These are phyloP conservation scores for Ptilodon capucinus DNA, from an alignment of 2,888 invertebrate genomes.

Conservation along the genomic window DNA sequence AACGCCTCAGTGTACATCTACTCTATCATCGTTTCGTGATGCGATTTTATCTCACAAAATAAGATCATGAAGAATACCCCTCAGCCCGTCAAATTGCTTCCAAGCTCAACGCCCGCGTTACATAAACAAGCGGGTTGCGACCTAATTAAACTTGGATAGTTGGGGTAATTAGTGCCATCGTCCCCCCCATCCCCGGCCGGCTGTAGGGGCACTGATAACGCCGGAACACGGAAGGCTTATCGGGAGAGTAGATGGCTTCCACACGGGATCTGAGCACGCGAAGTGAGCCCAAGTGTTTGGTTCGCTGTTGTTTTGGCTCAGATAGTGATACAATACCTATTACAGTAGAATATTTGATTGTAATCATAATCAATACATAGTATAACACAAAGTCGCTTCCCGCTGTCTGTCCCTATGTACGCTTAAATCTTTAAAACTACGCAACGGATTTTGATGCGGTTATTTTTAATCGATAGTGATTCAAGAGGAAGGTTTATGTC, in stretches of 20 bases:
- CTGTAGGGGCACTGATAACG: slow-evolving; percentile 34
- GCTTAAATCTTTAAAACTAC: too few relatives aligned
- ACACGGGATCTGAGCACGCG: slow-evolving; percentile 35
- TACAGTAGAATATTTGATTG: background rate
- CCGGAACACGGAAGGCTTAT: slow-evolving; percentile 44
- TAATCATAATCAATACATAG: too few relatives aligned
- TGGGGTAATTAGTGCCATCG: slow-evolving; percentile 44
- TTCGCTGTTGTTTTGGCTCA: slow-evolving; percentile 11
- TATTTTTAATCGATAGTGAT: too few relatives aligned
- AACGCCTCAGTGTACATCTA: too few relatives aligned
- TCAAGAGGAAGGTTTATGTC: too few relatives aligned
- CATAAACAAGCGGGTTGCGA: slow-evolving; percentile 38
- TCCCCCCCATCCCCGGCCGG: slow-evolving; percentile 7
- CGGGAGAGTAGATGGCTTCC: slow-evolving; percentile 33
- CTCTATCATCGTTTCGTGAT: too few relatives aligned
- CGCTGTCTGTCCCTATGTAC: too few relatives aligned
- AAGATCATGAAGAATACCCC: slow-evolving; percentile 20
- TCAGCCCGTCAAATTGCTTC: background rate
- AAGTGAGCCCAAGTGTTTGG: slow-evolving; percentile 37
- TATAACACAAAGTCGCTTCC: too few relatives aligned
- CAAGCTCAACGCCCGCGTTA: background rate
- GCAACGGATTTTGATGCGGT: too few relatives aligned
- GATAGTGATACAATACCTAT: background rate
- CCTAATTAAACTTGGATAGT: slow-evolving; percentile 57
- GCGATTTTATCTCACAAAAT: slow-evolving; percentile 14